Base-by-base conservation (phyloP, 2,113 vertebrate genomes). In the Bombycilla garrulus region DNA sequence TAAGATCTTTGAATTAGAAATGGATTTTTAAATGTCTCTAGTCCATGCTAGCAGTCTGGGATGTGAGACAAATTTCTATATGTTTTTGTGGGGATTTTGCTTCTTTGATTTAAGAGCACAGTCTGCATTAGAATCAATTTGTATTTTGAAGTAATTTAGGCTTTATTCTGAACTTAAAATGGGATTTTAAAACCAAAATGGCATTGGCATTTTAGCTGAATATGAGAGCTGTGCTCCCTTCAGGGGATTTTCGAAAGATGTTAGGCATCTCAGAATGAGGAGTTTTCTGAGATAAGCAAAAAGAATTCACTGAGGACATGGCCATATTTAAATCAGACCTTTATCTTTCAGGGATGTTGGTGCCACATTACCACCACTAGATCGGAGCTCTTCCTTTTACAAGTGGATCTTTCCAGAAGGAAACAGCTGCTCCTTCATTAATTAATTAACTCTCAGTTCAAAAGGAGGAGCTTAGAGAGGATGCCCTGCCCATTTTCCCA, bases 1-100 rank as follows among this genome's bases (percentile, higher is more conserved):
- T 87, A 88, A 62, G 40, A 85, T 44, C 33, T 86, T 57, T 72
- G 71, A 92, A 92, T 89, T 87, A 86, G 51, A 77, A 96, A 77
- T 54, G 33, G 62, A 80, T 90, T 96, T 95, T 85, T 82, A 86
- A 80, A 81, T 72, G 62, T 80, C 44, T 86, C 26, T 67, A 47
- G 65, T 84, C 60, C 33, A 19, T 26, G 23, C 24, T 80, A n/a
- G 36, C 8, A 14, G 23, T 38, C 50, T 80, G 61, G 31, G 58
- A 77, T 80, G 38, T 53, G n/a, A 80, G 9, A 81, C 66, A 82
- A 76, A 26, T 73, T 88, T 88, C 38, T 62, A 28, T 53, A 15
- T 62, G 38, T 14, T 79, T 91, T 80, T 69, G 19, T 57, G 31
- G 28, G 29, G 50, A 38, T 67, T 92, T 58, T 81, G 4, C 35